Percentiles rank a stretch among this genome's conserved stretches.
Evolutionary conservation across 2,888 invertebrate species (phyloP).

Genomic region (Smittia aterrima): DNA sequence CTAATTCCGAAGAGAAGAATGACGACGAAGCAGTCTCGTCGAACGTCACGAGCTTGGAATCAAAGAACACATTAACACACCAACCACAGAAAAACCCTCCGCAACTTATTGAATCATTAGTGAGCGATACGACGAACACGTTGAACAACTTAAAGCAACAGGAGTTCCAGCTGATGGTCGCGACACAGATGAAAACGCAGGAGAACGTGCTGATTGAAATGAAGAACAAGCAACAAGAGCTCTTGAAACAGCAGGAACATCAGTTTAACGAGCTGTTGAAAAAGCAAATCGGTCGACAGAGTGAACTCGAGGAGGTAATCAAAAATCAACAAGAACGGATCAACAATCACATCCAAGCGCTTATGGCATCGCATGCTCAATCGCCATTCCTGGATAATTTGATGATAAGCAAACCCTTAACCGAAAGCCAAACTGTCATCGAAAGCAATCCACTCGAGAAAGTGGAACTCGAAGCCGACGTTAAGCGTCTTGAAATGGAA

Average conservation of each 20-base stretch:
- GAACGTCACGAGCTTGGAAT: background rate
- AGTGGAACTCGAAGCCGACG: conserved; percentile 46
- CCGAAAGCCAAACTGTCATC: conserved; percentile 24
- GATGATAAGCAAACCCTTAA: conserved; percentile 6
- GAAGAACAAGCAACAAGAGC: conserved; percentile 50
- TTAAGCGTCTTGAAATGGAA: conserved; percentile 50
- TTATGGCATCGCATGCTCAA: conserved; percentile 48
- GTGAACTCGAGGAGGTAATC: conserved; percentile 51
- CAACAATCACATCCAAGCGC: conserved; percentile 50
- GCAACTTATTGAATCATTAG: conserved; percentile 46
- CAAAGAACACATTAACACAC: conserved; percentile 24
- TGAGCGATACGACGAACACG: conserved; percentile 49
- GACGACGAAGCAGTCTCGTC: conserved; percentile 30
- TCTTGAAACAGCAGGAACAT: conserved; percentile 49
- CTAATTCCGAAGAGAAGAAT: conserved; percentile 17
- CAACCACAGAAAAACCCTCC: background rate
- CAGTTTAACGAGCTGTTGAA: conserved; percentile 51
- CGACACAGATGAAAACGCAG: conserved; percentile 52
- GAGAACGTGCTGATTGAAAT: conserved; percentile 51
- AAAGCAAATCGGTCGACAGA: conserved; percentile 51
- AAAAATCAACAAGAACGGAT: conserved; percentile 52
- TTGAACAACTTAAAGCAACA: conserved; percentile 50
- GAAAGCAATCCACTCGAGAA: conserved; percentile 45
- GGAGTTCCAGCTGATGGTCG: conserved; percentile 50
- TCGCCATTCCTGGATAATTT: background rate